phyloP scores from a whole-genome alignment of 2,113 vertebrate species.

The Vimba vimba region DNA sequence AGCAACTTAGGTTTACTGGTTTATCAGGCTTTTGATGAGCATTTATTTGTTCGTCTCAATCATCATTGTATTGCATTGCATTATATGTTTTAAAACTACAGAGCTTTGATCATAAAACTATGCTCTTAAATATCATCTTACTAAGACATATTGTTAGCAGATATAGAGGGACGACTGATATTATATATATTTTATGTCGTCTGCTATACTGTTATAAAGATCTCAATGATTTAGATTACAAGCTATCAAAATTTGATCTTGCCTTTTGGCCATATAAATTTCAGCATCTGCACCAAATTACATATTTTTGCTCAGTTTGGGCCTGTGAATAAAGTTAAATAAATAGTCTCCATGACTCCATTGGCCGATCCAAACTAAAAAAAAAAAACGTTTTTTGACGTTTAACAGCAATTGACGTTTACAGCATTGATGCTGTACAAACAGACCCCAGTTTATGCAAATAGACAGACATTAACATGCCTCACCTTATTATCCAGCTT shows the following conservation, averaged over 20 bases:
- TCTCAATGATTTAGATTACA: not conserved
- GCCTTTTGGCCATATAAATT: not conserved
- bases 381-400: too few species aligned
- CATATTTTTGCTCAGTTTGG: too few species aligned
- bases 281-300: not conserved
- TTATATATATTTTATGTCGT: too few species aligned
- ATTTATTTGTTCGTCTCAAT: not conserved
- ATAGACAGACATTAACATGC: not conserved
- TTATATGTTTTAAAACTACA: too few species aligned
- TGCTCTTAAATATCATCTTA: not conserved
- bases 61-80: too few species aligned
- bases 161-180: too few species aligned
- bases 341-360: not conserved
- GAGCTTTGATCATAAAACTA: too few species aligned
- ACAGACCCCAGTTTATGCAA: not conserved
- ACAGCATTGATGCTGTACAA: not conserved
- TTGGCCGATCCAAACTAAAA: too few species aligned
- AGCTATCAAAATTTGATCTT: not conserved
- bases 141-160: not conserved
- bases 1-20: not conserved
- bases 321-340: too few species aligned
- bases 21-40: not conserved
- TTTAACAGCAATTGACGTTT: too few species aligned
- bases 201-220: too few species aligned
- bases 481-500: conserved; percentile 67